These are phyloP conservation scores for Tinamus major DNA, from an alignment of 2,797 vertebrate species.

Conservation along the genomic window DNA sequence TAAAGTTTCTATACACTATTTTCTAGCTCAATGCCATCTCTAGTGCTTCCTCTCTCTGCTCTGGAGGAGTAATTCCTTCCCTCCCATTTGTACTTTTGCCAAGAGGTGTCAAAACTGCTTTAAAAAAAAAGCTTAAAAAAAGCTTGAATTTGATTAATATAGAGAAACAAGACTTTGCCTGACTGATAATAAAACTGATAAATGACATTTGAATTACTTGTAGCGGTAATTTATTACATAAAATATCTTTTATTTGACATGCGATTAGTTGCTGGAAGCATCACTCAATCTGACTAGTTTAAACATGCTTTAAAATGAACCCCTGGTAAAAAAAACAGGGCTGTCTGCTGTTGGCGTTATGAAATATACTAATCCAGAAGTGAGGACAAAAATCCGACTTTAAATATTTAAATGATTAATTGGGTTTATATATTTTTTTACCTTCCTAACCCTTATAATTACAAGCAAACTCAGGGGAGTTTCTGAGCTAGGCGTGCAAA, in stretches of 20 bases:
- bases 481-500: slow-evolving; percentile 74
- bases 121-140: slow-evolving; percentile 68
- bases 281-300: slow-evolving; percentile 87
- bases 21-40: not conserved
- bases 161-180: slow-evolving; percentile 88
- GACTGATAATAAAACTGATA: slow-evolving; percentile 91
- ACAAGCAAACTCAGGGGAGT: slow-evolving; percentile 77
- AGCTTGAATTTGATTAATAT: slow-evolving; percentile 87
- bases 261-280: slow-evolving; percentile 88
- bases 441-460: slow-evolving; percentile 79
- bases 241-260: slow-evolving; percentile 91
- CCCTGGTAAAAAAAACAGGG: slow-evolving; percentile 74
- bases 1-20: not conserved
- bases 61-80: slow-evolving; percentile 56
- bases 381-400: slow-evolving; percentile 81
- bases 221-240: slow-evolving; percentile 89
- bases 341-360: slow-evolving; percentile 76
- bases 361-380: slow-evolving; percentile 79
- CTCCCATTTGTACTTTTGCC: slow-evolving; percentile 75
- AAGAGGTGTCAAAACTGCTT: slow-evolving; percentile 82
- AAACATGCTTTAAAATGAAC: slow-evolving; percentile 85
- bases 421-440: slow-evolving; percentile 74
- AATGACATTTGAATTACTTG: slow-evolving; percentile 90
- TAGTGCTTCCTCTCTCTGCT: slow-evolving; percentile 15
- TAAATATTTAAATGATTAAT: slow-evolving; percentile 84